Conservation (phyloP, 2,888 invertebrate species). For the Apomyelois bistriatella region DNA sequence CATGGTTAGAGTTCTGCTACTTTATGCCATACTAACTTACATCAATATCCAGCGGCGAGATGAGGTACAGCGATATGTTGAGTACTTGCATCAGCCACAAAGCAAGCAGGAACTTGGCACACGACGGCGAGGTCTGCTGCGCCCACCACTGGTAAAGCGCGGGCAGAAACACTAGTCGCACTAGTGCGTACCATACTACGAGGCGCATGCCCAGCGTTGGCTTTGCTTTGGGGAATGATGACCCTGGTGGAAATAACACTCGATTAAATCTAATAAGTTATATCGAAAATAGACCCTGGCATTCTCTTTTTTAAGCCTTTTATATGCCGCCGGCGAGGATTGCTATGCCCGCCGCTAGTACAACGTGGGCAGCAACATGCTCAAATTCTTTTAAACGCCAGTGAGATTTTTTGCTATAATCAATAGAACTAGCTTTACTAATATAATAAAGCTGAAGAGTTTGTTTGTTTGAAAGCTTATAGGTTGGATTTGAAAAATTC, state of each 20-base stretch:
- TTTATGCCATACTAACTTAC: slow-evolving; percentile 60
- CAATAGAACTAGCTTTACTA: too few relatives aligned
- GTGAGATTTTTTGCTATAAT: too few relatives aligned
- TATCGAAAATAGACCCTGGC: too few relatives aligned
- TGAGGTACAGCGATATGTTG: slow-evolving; percentile 80
- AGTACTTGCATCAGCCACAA: slow-evolving; percentile 88
- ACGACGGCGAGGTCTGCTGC: slow-evolving; percentile 89
- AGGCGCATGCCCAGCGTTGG: slow-evolving; percentile 94
- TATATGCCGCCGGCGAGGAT: too few relatives aligned
- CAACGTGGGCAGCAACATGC: too few relatives aligned
- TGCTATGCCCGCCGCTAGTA: too few relatives aligned
- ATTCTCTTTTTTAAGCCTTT: too few relatives aligned
- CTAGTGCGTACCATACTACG: slow-evolving; percentile 90
- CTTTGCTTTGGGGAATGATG: slow-evolving; percentile 97
- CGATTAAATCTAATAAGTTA: neutral
- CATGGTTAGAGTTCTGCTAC: too few relatives aligned
- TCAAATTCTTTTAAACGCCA: too few relatives aligned
- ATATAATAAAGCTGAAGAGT: too few relatives aligned
- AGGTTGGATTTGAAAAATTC: too few relatives aligned
- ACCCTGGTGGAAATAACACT: slow-evolving; percentile 79
- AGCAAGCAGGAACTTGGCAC: slow-evolving; percentile 86
- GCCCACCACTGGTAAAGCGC: slow-evolving; percentile 94
- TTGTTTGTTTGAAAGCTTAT: too few relatives aligned
- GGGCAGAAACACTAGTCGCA: slow-evolving; percentile 91
- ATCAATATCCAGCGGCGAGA: slow-evolving; percentile 69